phyloP scores from a whole-genome alignment of 2,113 vertebrate genomes.

The Columbina picui region DNA sequence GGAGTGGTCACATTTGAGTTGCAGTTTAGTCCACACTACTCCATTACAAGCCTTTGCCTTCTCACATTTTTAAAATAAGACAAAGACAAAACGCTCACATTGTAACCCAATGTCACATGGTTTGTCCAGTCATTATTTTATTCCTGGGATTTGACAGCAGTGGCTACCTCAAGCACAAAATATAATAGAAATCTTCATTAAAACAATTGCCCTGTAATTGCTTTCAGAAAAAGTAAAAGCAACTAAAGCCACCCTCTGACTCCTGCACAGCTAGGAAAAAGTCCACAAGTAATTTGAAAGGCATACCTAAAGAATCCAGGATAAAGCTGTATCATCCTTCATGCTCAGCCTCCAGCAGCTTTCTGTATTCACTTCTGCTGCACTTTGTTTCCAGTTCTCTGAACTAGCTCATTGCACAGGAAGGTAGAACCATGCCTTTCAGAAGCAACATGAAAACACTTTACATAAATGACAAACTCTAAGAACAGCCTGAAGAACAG shows the following conservation, averaged over 20 bases:
- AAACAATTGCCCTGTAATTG: neutral
- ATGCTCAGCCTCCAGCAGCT: neutral
- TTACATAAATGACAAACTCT: neutral
- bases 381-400: neutral
- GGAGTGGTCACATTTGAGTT: neutral
- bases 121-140: neutral
- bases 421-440: neutral
- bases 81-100: neutral
- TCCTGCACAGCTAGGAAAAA: neutral
- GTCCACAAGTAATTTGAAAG: neutral
- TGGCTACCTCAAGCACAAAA: neutral
- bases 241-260: neutral
- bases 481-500: neutral
- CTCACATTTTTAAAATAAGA: neutral
- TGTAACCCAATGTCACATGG: neutral
- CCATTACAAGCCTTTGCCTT: neutral
- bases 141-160: neutral
- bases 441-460: rapidly evolving
- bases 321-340: neutral
- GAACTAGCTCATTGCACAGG: neutral
- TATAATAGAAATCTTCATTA: neutral
- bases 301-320: neutral
- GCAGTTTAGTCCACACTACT: neutral
- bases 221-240: neutral
- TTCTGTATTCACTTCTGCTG: neutral